phyloP scores from a whole-genome alignment of 2,797 vertebrate genomes.

The Sebastes baramenuke region DNA sequence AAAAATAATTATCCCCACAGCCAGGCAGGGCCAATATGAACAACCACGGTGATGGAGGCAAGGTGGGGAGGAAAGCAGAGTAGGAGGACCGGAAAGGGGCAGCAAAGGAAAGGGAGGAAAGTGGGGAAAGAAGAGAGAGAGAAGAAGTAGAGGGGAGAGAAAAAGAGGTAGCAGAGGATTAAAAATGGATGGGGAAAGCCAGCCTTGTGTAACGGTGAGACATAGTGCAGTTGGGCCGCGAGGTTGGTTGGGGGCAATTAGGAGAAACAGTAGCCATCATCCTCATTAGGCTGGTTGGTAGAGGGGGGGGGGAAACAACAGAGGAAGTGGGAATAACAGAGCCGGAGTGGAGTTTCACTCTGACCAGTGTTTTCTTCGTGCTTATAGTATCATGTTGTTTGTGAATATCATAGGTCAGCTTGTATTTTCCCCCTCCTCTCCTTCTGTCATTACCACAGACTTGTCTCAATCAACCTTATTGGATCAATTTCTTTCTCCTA shows the following conservation, averaged over 20 bases:
- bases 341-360: neutral
- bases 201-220: conserved; percentile 70
- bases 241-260: conserved; percentile 59
- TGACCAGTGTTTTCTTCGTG: neutral
- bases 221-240: conserved; percentile 29
- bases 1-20: neutral
- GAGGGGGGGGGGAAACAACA: neutral
- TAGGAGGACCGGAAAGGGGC: neutral
- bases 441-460: neutral
- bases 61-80: neutral
- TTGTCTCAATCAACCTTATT: neutral
- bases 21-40: neutral
- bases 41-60: neutral
- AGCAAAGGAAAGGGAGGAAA: neutral
- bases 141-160: neutral
- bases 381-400: neutral
- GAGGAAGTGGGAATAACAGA: neutral
- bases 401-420: neutral
- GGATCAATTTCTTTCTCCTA: neutral
- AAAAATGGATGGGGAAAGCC: conserved; percentile 75
- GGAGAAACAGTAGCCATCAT: conserved; percentile 70
- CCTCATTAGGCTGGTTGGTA: conserved; percentile 18
- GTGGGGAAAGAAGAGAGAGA: neutral
- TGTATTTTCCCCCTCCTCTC: neutral
- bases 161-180: conserved; percentile 43